Evolutionary conservation across 1,140 invertebrate species (phyloP).

Genomic region (Hyposmocoma kahamanoa): DNA sequence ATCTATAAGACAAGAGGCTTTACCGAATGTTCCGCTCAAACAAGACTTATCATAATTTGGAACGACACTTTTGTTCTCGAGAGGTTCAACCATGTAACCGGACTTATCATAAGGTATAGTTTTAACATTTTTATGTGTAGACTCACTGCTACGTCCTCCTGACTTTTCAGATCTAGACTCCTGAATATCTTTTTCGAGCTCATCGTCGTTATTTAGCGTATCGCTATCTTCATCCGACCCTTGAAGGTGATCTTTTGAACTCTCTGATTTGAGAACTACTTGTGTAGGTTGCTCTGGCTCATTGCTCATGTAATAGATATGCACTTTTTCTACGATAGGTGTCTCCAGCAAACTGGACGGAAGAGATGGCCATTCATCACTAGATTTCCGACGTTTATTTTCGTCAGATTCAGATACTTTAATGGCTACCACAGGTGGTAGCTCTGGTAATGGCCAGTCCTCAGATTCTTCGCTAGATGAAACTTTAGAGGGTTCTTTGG

Average conservation of each 20-base stretch:
- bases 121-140: constrained; percentile 36
- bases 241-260: constrained; percentile 74
- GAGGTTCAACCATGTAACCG: constrained; percentile 68
- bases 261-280: constrained; percentile 79
- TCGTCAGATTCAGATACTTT: constrained; percentile 32
- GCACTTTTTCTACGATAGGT: constrained; percentile 83
- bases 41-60: constrained; percentile 74
- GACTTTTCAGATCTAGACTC: constrained; percentile 56
- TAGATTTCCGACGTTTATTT: constrained; percentile 62
- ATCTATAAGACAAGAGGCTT: constrained; percentile 70
- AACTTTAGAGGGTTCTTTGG: constrained; percentile 39
- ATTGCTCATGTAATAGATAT: constrained; percentile 87
- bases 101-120: constrained; percentile 69
- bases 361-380: constrained; percentile 85
- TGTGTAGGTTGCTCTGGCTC: constrained; percentile 81
- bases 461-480: constrained; percentile 79
- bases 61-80: constrained; percentile 61
- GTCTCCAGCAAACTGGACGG: constrained; percentile 81
- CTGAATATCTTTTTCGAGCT: constrained; percentile 65
- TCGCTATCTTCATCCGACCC: constrained; percentile 75
- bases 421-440: constrained; percentile 55
- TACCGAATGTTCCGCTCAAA: constrained; percentile 72
- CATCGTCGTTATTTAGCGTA: constrained; percentile 75
- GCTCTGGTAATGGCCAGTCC: constrained; percentile 80
- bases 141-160: constrained; percentile 26